Conservation (phyloP, 2,113 vertebrate species). For the Butorides virescens region DNA sequence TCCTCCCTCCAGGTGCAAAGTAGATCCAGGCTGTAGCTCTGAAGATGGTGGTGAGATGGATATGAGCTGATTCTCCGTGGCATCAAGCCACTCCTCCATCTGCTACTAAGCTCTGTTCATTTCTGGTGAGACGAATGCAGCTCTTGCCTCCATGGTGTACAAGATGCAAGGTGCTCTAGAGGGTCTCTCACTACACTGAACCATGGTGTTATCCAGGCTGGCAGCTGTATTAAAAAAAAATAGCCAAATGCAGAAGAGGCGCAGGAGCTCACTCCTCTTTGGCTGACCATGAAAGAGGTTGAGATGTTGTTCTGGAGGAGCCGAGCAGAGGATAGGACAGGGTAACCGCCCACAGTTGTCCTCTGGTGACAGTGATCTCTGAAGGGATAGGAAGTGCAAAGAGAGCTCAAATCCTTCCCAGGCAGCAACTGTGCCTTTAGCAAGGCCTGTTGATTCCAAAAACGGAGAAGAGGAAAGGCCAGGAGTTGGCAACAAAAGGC, state of each 20-base stretch:
- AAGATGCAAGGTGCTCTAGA: background rate
- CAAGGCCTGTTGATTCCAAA: background rate
- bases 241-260: background rate
- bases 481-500: constrained; percentile 29
- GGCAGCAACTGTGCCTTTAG: constrained; percentile 16
- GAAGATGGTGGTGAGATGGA: background rate
- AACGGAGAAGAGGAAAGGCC: background rate
- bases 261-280: background rate
- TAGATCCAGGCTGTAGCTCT: background rate
- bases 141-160: background rate
- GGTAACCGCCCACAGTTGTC: background rate
- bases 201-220: background rate
- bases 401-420: background rate
- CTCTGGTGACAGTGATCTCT: background rate
- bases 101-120: background rate
- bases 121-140: background rate
- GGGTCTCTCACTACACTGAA: background rate
- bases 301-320: background rate
- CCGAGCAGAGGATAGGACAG: background rate
- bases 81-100: background rate
- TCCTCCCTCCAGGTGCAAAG: background rate
- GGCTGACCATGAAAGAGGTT: background rate
- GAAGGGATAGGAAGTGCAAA: constrained; percentile 21
- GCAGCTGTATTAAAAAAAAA: background rate
- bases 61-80: background rate